phyloP scores from a whole-genome alignment of 2,888 invertebrate genomes.

The Glyphotaelius pellucidus region DNA sequence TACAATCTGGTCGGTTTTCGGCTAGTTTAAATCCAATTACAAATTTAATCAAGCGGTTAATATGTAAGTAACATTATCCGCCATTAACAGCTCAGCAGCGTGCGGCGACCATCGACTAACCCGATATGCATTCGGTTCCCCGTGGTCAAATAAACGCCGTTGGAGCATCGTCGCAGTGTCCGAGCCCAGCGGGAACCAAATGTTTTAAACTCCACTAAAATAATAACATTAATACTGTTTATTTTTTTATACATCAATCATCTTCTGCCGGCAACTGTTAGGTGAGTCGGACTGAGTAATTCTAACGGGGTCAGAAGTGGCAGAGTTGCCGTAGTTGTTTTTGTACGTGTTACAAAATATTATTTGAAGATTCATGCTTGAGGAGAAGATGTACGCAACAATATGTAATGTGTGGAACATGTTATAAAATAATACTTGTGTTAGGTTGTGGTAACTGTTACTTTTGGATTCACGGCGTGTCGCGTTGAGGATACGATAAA shows the following conservation, averaged over 20 bases:
- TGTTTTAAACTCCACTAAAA: constrained; percentile 16
- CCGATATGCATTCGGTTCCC: background rate
- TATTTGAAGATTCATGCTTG: background rate
- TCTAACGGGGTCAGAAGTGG: constrained; percentile 22
- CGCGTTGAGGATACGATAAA: background rate
- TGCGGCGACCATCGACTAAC: background rate
- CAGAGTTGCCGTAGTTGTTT: constrained; percentile 9
- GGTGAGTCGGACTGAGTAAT: background rate
- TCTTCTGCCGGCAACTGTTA: background rate
- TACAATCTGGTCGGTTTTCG: background rate
- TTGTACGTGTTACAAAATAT: constrained; percentile 11
- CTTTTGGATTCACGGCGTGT: background rate
- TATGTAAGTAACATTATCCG: background rate
- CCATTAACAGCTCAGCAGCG: background rate
- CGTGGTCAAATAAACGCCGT: constrained; percentile 6
- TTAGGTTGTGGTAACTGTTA: background rate
- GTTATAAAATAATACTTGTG: background rate
- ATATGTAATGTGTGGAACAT: background rate
- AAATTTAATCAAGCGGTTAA: background rate
- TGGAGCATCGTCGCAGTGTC: background rate
- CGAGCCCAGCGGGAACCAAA: background rate
- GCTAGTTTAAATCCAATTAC: background rate
- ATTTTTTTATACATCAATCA: constrained; percentile 27
- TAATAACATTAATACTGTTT: background rate
- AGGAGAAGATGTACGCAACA: background rate